Evolutionary conservation across 2,797 vertebrate genomes (phyloP).

Genomic region (Pogonophryne albipinna): DNA sequence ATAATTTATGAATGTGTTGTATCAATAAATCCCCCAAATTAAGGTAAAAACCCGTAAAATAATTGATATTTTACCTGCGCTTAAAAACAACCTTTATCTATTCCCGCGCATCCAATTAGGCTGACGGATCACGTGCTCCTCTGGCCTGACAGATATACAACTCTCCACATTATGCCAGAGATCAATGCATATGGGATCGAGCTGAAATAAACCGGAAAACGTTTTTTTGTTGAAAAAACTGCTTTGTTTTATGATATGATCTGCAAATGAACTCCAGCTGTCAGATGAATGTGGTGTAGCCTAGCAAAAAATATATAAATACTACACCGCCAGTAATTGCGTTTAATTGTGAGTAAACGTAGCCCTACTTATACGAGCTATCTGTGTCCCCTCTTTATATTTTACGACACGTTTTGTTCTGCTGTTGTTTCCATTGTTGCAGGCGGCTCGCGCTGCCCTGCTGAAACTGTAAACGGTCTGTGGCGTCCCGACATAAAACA

Average conservation of each 20-base stretch:
- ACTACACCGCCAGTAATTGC: not conserved
- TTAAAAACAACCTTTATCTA: not conserved
- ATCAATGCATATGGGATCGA: not conserved
- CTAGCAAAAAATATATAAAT: not conserved
- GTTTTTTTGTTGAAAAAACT: not conserved
- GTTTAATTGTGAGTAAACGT: not conserved
- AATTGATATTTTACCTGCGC: no score
- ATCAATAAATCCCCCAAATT: not conserved
- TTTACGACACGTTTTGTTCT: not conserved
- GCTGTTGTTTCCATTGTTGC: slow-evolving; percentile 26
- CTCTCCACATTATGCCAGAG: not conserved
- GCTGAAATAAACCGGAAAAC: not conserved
- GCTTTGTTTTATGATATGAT: slow-evolving; percentile 11
- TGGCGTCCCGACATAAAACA: slow-evolving; percentile 77
- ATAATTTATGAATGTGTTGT: not conserved
- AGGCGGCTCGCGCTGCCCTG: slow-evolving; percentile 45
- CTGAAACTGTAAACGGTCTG: slow-evolving; percentile 78
- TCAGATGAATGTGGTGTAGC: not conserved
- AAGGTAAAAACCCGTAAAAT: not conserved
- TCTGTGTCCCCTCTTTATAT: slow-evolving; percentile 5
- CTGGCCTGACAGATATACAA: not conserved
- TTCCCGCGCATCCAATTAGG: not conserved
- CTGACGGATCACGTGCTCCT: not conserved
- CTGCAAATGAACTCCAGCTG: slow-evolving; percentile 6
- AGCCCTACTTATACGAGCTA: not conserved